Evolutionary conservation across 2,113 vertebrate genomes (phyloP), one percentile per base, ranked within the genome.

Genomic region (Acanthochromis polyacanthus): DNA sequence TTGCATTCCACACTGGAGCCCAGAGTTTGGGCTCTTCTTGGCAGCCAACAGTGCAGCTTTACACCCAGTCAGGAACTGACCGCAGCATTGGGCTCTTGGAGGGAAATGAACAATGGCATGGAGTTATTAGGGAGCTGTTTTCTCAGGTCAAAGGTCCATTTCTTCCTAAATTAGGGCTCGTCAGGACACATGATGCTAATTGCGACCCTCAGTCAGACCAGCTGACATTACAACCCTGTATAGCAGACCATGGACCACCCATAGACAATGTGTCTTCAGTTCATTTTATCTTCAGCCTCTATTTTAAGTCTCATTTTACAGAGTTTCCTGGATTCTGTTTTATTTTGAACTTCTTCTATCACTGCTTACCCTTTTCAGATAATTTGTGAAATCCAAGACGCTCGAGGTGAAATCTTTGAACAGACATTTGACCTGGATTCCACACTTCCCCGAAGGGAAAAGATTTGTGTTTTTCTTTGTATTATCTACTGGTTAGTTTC

Each of bases 61-160:
- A 45, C 75, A 78, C 56, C 32, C 62, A 61, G 57, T 60, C 60
- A 30, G 71, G 69, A 81, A 52, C 56, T 30, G 78, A 81, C n/a
- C 52, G 70, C 58, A 70, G 48, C 20, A 28, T 58, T 61, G 36
- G 56, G 64, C 74, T 72, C 23, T 55, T 48, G 51, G 23, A 61
- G 43, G 20, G 36, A 77, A 66, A 58, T 72, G 9, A 84, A 84
- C 84, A 85, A 73, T 83, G 60, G 53, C 20, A 9, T 10, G 28
- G 40, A 23, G 51, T 66, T 78, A 65, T 85, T 60, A 66, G 57
- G 58, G 63, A 61, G 60, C 51, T 63, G 71, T 70, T 78, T 85
- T 80, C 61, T 28, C 11, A 80, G 75, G 84, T 81, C 77, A 90
- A 82, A 90, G 81, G 85, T 83, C 77, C 69, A 52, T 87, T 75